A percentile compares a stretch with the other conserved stretches of the same genome.
These are phyloP conservation scores for Gorsachius goisagi DNA, from an alignment of 2,113 vertebrate species.

Conservation along the genomic window DNA sequence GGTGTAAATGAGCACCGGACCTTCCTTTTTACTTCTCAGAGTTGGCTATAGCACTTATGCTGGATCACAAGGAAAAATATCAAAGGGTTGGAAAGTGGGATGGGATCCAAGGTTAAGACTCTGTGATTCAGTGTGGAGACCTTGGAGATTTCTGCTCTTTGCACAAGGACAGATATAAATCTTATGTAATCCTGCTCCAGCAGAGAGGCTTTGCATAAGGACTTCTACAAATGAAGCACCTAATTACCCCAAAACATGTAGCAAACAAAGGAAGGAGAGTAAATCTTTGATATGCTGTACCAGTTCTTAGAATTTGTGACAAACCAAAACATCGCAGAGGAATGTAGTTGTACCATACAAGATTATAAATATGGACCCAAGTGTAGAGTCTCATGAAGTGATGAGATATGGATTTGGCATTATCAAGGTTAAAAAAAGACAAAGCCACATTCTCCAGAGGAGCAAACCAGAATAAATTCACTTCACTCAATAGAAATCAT, in stretches of 20 bases:
- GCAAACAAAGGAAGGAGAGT: conserved; percentile 7
- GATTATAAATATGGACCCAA: not conserved
- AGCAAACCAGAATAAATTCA: not conserved
- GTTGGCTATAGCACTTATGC: not conserved
- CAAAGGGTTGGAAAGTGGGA: conserved; percentile 41
- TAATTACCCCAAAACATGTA: conserved; percentile 53
- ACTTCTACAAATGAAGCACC: conserved; percentile 56
- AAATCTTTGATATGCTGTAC: not conserved
- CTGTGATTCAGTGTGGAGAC: conserved; percentile 18
- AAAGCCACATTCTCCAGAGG: not conserved
- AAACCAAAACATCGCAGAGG: not conserved
- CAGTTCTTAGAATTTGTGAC: not conserved
- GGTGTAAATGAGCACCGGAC: not conserved
- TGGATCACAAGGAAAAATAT: conserved; percentile 7
- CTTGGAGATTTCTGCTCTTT: conserved; percentile 5
- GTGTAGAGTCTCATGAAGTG: not conserved
- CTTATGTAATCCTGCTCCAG: conserved; percentile 31
- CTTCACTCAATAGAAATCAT: not conserved
- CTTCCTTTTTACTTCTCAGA: not conserved
- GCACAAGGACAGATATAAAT: conserved; percentile 43
- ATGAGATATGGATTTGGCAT: not conserved
- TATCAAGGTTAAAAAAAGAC: not conserved
- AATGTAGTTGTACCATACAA: not conserved
- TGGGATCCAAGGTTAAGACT: not conserved
- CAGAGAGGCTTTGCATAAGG: conserved; percentile 30